These are phyloP conservation scores for Lamproptera curius DNA, from an alignment of 2,888 invertebrate genomes.

Conservation along the genomic window DNA sequence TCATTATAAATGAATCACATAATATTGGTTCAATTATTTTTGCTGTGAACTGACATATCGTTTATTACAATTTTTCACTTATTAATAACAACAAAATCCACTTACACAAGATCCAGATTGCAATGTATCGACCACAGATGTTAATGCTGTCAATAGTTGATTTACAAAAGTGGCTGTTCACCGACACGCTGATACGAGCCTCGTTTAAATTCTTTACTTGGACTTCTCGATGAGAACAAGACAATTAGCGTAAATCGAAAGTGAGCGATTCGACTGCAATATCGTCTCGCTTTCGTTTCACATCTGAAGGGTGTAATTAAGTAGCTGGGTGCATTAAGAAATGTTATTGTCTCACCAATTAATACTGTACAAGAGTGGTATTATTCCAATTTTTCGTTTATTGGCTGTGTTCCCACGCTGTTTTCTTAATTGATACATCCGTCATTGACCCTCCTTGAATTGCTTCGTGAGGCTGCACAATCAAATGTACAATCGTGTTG, in stretches of 20 bases:
- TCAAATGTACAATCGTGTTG: slow-evolving; percentile 21
- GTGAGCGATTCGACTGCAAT: slow-evolving; percentile 16
- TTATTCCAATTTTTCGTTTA: slow-evolving; percentile 22
- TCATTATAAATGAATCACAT: too few species aligned
- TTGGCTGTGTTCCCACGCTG: slow-evolving; percentile 32
- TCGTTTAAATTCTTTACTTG: slow-evolving; percentile 5
- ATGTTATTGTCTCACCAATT: slow-evolving; percentile 11
- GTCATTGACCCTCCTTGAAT: slow-evolving; percentile 40
- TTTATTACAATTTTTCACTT: too few species aligned
- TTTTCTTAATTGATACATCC: slow-evolving; percentile 30
- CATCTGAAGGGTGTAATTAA: slow-evolving; percentile 23
- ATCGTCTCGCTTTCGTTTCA: slow-evolving; percentile 27
- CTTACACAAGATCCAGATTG: too few species aligned
- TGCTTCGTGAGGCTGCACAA: slow-evolving; percentile 13
- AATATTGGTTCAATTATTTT: too few species aligned
- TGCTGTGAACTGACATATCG: too few species aligned
- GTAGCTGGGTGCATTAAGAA: slow-evolving; percentile 9
- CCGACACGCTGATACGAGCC: not conserved
- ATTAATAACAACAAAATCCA: too few species aligned
- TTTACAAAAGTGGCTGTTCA: not conserved
- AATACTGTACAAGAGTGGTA: slow-evolving; percentile 20
- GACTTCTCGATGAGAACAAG: slow-evolving; percentile 6
- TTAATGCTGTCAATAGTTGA: too few species aligned
- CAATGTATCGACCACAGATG: too few species aligned
- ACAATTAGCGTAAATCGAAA: slow-evolving; percentile 16